Percentiles rank a stretch among this genome's conserved stretches.
These are phyloP conservation scores for Camelus bactrianus DNA, from an alignment of 2,113 vertebrate species.

Conservation along the genomic window DNA sequence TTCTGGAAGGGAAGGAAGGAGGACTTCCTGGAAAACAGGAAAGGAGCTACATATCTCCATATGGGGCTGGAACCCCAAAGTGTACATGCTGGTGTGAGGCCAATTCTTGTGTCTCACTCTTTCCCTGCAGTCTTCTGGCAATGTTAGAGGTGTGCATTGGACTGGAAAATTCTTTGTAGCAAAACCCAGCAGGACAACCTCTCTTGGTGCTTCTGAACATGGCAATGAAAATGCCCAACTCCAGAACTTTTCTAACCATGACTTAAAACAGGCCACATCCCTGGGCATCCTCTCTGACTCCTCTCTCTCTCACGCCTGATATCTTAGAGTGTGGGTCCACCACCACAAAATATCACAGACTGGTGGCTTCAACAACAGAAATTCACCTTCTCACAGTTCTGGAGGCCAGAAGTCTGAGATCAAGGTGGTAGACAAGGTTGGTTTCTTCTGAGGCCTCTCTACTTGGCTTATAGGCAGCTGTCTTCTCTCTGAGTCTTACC, in stretches of 20 bases:
- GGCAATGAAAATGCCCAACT: neutral
- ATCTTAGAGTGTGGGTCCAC: neutral
- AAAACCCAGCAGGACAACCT: neutral
- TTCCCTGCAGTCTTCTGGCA: neutral
- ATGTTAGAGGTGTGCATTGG: fast-evolving
- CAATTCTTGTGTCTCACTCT: neutral
- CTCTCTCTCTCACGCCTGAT: neutral
- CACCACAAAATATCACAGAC: no score
- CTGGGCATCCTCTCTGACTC: neutral
- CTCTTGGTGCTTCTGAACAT: neutral
- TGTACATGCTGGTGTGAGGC: fast-evolving
- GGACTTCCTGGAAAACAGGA: neutral
- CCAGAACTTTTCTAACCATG: neutral
- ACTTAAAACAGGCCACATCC: neutral
- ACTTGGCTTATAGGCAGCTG: no score
- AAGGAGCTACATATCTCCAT: no score
- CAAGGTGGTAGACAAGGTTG: no score
- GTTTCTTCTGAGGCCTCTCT: no score
- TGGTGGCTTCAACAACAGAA: no score
- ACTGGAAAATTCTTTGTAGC: neutral
- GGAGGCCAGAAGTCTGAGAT: no score
- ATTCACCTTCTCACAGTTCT: no score
- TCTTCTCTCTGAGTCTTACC: no score
- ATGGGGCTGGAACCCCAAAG: neutral
- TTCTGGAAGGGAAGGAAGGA: neutral